Evolutionary conservation across 64 coral and sea anemone species (phyloP).

Genomic region (Trachythela sp.): DNA sequence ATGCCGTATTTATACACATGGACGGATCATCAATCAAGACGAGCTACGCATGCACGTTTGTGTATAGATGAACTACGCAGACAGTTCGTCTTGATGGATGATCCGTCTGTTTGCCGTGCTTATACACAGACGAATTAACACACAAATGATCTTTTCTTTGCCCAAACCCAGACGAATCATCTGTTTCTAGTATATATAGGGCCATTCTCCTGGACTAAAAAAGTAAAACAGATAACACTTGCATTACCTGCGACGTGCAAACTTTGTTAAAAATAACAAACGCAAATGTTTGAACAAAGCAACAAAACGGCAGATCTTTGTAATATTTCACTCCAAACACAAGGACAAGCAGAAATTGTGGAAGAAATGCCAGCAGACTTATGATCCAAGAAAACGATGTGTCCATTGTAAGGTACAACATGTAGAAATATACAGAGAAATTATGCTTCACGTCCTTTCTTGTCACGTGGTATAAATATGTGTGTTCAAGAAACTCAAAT

Average conservation of each 20-base stretch:
- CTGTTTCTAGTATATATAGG: no score
- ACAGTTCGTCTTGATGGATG: no score
- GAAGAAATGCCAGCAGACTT: conserved; percentile 77
- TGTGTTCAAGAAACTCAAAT: conserved; percentile 96
- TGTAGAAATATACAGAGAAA: conserved; percentile 98
- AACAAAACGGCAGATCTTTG: conserved; percentile 77
- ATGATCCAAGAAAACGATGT: conserved; percentile 53
- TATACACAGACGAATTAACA: no score
- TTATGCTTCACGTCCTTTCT: conserved; percentile 96
- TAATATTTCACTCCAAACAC: conserved; percentile 69
- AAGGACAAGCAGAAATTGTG: conserved; percentile 66
- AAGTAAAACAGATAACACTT: not conserved
- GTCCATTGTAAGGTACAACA: conserved; percentile 79
- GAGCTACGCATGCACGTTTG: no score
- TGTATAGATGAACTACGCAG: no score
- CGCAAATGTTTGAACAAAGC: conserved; percentile 94
- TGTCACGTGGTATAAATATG: conserved; percentile 91
- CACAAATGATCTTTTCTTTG: no score
- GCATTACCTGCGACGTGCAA: conserved; percentile 84
- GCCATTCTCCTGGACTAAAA: not conserved
- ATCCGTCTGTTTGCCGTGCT: no score
- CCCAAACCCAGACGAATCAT: no score
- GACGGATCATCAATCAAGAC: no score
- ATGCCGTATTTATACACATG: no score
- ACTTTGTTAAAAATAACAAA: conserved; percentile 99